Evolutionary conservation across 1,140 invertebrate genomes (phyloP).

Genomic region (Brachionus paranguensis): DNA sequence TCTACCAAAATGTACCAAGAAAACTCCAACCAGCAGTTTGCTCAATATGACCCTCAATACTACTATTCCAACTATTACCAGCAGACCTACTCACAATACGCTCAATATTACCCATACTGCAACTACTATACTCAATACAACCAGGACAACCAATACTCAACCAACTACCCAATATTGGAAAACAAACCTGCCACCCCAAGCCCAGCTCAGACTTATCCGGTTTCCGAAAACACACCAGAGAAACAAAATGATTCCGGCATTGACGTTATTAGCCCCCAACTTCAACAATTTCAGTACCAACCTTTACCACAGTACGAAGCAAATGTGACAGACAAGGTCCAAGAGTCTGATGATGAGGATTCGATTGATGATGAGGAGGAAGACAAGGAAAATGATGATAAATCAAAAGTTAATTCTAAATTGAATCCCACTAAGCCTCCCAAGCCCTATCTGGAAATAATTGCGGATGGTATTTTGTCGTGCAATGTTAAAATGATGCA

Average conservation of each 20-base stretch:
- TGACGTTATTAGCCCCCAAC: background rate
- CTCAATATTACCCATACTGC: background rate
- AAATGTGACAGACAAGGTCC: background rate
- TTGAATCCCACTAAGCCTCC: background rate
- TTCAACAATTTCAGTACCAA: background rate
- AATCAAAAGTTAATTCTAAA: background rate
- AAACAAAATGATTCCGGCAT: constrained; percentile 26
- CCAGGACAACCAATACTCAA: background rate
- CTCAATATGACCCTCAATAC: background rate
- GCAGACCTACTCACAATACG: background rate
- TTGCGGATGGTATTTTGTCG: constrained; percentile 36
- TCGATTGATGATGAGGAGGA: constrained; percentile 24
- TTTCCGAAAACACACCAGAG: background rate
- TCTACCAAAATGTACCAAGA: constrained; percentile 23
- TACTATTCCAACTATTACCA: constrained; percentile 1
- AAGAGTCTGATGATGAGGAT: background rate
- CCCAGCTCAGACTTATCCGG: background rate
- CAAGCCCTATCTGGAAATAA: constrained; percentile 36
- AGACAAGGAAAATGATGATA: background rate
- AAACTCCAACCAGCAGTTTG: background rate
- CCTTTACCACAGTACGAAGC: background rate
- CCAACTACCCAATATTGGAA: background rate
- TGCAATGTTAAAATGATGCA: constrained; percentile 29
- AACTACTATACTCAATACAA: constrained; percentile 2
- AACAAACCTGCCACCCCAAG: background rate